Evolutionary conservation across 2,888 invertebrate species (phyloP).

Genomic region (Gnatocerus cornutus): DNA sequence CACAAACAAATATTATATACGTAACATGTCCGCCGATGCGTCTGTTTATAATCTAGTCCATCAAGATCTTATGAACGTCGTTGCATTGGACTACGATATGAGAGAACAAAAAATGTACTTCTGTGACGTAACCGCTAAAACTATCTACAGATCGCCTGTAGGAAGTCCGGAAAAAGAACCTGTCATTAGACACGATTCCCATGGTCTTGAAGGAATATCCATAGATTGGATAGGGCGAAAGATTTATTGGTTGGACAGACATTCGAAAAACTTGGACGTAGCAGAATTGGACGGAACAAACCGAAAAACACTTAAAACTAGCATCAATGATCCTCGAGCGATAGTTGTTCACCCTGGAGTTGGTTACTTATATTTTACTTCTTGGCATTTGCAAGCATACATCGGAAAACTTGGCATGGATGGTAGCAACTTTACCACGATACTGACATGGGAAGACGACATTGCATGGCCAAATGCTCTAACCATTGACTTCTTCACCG

Average conservation of each 20-base stretch:
- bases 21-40: constrained; percentile 96
- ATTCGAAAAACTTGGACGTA: constrained; percentile 96
- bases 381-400: constrained; percentile 96
- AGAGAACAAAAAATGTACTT: constrained; percentile 91
- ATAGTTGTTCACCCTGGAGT: constrained; percentile 95
- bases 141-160: constrained; percentile 86
- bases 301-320: constrained; percentile 90
- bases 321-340: constrained; percentile 94
- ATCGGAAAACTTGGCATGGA: constrained; percentile 99
- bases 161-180: constrained; percentile 81
- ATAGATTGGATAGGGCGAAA: constrained; percentile 98
- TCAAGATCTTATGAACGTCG: constrained; percentile 96
- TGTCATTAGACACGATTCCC: constrained; percentile 93
- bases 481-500: constrained; percentile 96
- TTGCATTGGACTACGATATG: constrained; percentile 95
- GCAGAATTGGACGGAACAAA: constrained; percentile 94
- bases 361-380: constrained; percentile 95
- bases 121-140: constrained; percentile 96
- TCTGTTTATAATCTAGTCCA: constrained; percentile 88
- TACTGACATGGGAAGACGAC: constrained; percentile 93
- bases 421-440: constrained; percentile 90
- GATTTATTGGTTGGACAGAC: constrained; percentile 97
- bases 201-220: constrained; percentile 97
- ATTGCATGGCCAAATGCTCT: constrained; percentile 99
- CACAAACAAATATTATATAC: constrained; percentile 97